These are phyloP conservation scores for Drosophila pachea DNA, from an alignment of 1,140 invertebrate genomes.

Conservation along the genomic window DNA sequence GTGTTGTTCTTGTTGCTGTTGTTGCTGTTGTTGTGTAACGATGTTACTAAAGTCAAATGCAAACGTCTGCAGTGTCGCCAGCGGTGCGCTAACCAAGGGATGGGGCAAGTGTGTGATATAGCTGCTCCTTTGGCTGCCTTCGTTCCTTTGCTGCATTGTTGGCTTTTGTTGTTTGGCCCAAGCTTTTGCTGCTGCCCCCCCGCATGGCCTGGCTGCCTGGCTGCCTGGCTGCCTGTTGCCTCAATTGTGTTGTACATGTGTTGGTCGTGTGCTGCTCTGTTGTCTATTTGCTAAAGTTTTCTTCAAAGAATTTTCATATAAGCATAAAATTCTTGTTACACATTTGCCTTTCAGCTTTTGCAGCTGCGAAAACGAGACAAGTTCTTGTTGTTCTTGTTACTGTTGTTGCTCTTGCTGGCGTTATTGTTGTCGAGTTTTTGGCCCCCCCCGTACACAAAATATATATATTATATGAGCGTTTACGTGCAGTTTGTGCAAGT, in stretches of 20 bases:
- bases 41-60: slow-evolving; percentile 76
- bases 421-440: slow-evolving; percentile 26
- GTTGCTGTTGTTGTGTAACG: slow-evolving; percentile 60
- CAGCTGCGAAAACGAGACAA: slow-evolving; percentile 17
- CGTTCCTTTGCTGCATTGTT: slow-evolving; percentile 57
- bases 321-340: slow-evolving; percentile 52
- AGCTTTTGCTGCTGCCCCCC: slow-evolving; percentile 14
- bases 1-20: slow-evolving; percentile 29
- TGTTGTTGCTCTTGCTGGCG: slow-evolving; percentile 27
- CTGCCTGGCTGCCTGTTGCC: slow-evolving; percentile 2
- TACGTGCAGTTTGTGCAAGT: slow-evolving; percentile 62
- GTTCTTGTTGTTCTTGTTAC: slow-evolving; percentile 10
- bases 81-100: slow-evolving; percentile 4
- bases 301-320: slow-evolving; percentile 44
- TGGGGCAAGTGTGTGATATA: slow-evolving; percentile 32
- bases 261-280: slow-evolving; percentile 23
- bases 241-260: slow-evolving; percentile 37
- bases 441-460: slow-evolving; percentile 21
- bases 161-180: slow-evolving; percentile 46
- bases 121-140: slow-evolving; percentile 49
- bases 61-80: slow-evolving; percentile 51
- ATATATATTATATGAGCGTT: slow-evolving; percentile 61
- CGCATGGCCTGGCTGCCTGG: slow-evolving; percentile 2
- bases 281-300: slow-evolving; percentile 53
- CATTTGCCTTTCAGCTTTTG: slow-evolving; percentile 43